These are phyloP conservation scores for Oreochromis grahami DNA, from an alignment of 2,797 vertebrate genomes.

Conservation along the genomic window DNA sequence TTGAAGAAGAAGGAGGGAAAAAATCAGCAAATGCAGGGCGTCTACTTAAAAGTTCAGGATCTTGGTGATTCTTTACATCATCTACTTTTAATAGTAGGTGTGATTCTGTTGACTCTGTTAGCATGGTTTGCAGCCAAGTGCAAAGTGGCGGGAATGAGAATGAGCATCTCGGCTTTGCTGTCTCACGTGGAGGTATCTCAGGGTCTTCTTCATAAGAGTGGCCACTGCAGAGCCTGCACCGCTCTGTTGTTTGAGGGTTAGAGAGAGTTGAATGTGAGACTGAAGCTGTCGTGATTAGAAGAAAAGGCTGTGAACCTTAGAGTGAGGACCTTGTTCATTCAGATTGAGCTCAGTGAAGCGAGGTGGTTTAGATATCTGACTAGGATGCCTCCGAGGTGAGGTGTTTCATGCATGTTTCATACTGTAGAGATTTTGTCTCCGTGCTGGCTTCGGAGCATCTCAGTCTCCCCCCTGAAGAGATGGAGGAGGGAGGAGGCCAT, in stretches of 20 bases:
- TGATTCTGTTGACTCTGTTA: neutral
- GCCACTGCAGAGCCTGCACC: neutral
- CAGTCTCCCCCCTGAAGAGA: neutral
- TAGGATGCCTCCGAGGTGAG: neutral
- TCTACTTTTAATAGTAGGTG: neutral
- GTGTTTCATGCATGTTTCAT: neutral
- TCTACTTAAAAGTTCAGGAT: neutral
- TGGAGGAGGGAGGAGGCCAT: neutral
- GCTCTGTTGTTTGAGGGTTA: neutral
- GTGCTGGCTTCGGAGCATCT: neutral
- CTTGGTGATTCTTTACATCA: neutral
- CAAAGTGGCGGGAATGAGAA: neutral
- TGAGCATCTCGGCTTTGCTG: neutral
- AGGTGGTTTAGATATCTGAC: neutral
- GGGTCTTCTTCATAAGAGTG: neutral
- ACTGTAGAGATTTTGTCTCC: neutral
- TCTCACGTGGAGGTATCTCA: fast-evolving
- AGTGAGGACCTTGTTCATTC: neutral
- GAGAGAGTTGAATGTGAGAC: neutral
- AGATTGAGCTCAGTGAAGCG: neutral
- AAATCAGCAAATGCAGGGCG: neutral
- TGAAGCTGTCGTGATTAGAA: neutral
- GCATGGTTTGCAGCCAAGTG: neutral
- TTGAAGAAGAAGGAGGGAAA: neutral
- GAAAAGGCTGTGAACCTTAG: neutral